Evolutionary conservation across 2,888 invertebrate genomes (phyloP), one percentile per base, ranked within the genome.

Genomic region (Aleiodes leptofemur): DNA sequence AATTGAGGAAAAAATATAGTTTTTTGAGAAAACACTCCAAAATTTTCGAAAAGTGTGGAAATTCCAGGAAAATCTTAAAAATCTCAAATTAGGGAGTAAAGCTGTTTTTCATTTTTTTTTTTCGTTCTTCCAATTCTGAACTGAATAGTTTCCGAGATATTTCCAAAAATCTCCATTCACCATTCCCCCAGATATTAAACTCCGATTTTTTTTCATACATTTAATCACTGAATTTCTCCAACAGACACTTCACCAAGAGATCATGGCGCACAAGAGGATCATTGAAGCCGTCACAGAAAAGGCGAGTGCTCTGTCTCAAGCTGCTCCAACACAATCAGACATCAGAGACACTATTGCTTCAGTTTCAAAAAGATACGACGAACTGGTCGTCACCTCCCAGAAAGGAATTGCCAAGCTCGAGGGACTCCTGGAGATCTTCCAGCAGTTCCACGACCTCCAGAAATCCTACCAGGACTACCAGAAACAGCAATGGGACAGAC

Each of bases 201-300:
- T 1, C 23, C 23, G 23, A 51, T 11, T 38, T 56, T 50, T 53
- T 57, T 38, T 11, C 34, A n/a, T 61, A 48, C 29, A 76, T 74
- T 61, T 68, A 31, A 69, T 66, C 50, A 8, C 53, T 74, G 8
- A 53, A 29, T 61, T 72, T 56, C 0, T 68, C 59, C 64, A 81
- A 29, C 83, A 93, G 92, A 95, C 96, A 0, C 91, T 94, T 64
- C 92, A 96, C 72, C 97, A 98, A 90, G 98, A 98, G 90, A 96
- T 97, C 31, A 91, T 94, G 74, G 95, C 97, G 0, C 96, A 98
- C 86, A 97, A 97, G 87, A 92, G 97, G 81, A 94, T 97, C 5
- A 94, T 98, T 56, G 98, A 98, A 90, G 94, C 95, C 5, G 94
- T 98, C 1, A 95, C 95, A 7, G 97, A 97, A 85, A 98, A 97